Evolutionary conservation across 1,140 invertebrate species (phyloP).

Genomic region (Aphaenogaster floridana): DNA sequence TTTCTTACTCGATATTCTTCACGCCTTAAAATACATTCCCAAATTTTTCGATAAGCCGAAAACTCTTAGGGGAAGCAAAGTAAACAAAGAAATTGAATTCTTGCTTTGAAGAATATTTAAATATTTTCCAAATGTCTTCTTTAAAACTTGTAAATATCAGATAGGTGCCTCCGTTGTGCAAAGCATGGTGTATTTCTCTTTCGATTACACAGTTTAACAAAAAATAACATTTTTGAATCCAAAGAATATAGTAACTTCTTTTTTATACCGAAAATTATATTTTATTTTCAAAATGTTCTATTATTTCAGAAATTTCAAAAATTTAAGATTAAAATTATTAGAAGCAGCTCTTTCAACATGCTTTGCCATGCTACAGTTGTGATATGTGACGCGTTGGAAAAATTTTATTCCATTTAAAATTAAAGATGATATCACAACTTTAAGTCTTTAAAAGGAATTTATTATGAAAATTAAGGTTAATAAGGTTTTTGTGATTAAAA

Average conservation of each 20-base stretch:
- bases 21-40: background rate
- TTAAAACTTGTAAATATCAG: background rate
- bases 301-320: background rate
- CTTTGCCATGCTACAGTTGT: background rate
- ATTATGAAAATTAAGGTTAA: background rate
- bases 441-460: background rate
- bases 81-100: background rate
- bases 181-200: background rate
- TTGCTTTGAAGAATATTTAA: background rate
- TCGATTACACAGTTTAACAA: background rate
- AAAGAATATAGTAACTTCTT: background rate
- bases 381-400: background rate
- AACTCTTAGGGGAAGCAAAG: background rate
- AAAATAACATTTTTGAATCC: background rate
- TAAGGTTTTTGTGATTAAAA: background rate
- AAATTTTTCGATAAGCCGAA: background rate
- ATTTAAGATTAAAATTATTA: background rate
- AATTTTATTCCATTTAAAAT: slow-evolving; percentile 1
- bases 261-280: background rate
- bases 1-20: background rate
- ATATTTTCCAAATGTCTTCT: background rate
- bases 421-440: background rate
- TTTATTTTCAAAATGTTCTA: background rate
- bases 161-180: background rate
- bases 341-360: background rate